Conservation (phyloP, 2,888 invertebrate genomes). For the Megalurothrips usitatus region DNA sequence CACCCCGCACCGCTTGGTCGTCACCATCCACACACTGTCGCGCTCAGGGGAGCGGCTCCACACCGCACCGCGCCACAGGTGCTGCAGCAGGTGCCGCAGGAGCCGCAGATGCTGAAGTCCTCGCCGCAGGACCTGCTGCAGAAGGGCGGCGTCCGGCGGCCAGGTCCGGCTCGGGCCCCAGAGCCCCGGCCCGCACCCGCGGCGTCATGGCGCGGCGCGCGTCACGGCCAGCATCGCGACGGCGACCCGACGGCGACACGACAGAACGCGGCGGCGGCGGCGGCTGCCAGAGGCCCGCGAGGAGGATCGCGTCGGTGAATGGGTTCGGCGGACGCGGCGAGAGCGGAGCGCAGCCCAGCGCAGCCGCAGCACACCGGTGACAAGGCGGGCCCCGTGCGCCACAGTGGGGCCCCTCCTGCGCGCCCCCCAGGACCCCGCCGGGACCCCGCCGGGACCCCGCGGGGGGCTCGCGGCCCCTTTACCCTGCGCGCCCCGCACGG, state of each 20-base stretch:
- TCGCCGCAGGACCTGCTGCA: too few relatives aligned
- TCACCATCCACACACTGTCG: too few relatives aligned
- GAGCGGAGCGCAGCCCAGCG: not conserved
- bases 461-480: not conserved
- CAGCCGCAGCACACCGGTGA: not conserved
- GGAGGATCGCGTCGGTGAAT: not conserved
- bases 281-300: too few relatives aligned
- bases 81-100: too few relatives aligned
- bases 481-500: not conserved
- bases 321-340: not conserved
- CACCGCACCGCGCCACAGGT: too few relatives aligned
- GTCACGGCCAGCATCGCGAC: not conserved
- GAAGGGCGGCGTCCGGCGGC: not conserved
- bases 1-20: too few relatives aligned
- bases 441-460: not conserved
- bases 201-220: not conserved
- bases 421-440: not conserved
- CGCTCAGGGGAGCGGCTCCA: too few relatives aligned
- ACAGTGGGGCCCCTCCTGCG: not conserved
- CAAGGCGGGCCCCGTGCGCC: not conserved
- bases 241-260: constrained; percentile 12
- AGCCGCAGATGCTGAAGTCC: too few relatives aligned
- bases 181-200: not conserved
- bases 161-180: too few relatives aligned
- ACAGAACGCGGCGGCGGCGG: not conserved